These are phyloP conservation scores for Cantharis flavilabris DNA, from an alignment of 2,888 invertebrate genomes.

Conservation along the genomic window DNA sequence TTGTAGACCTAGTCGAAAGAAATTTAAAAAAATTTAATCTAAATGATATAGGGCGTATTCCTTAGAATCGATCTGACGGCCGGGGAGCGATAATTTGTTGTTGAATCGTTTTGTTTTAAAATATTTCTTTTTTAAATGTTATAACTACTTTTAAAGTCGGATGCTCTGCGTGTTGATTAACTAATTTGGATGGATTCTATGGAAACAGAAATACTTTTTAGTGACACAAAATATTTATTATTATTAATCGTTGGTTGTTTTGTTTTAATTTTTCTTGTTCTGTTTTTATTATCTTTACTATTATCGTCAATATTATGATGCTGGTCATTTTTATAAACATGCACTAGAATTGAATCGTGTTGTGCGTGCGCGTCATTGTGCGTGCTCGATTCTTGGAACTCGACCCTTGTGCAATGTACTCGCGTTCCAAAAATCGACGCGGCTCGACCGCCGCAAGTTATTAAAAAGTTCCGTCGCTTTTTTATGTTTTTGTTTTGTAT, in stretches of 20 bases:
- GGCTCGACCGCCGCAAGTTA: background rate
- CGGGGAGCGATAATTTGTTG: background rate
- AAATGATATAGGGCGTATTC: background rate
- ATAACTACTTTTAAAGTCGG: background rate
- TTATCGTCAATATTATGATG: slow-evolving; percentile 1
- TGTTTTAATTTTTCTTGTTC: background rate
- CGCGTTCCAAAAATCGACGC: background rate
- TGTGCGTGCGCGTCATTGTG: background rate
- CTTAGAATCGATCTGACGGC: background rate
- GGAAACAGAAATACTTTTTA: background rate
- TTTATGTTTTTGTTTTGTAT: slow-evolving; percentile 1
- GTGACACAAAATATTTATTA: background rate
- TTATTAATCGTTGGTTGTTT: background rate
- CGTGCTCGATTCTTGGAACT: background rate
- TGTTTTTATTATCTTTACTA: background rate
- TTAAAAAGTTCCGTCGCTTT: slow-evolving; percentile 1
- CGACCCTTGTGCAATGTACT: background rate
- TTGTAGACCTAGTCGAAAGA: slow-evolving; percentile 28
- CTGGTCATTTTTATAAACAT: slow-evolving; percentile 1
- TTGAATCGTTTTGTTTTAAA: background rate
- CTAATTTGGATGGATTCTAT: background rate
- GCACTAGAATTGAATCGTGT: background rate
- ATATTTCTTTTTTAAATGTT: background rate
- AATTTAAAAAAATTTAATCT: slow-evolving; percentile 13
- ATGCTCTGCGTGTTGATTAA: too few species aligned